A percentile compares a stretch with the other conserved stretches of the same genome.
Conservation (phyloP, 2,888 invertebrate genomes). For the Euplexia lucipara region DNA sequence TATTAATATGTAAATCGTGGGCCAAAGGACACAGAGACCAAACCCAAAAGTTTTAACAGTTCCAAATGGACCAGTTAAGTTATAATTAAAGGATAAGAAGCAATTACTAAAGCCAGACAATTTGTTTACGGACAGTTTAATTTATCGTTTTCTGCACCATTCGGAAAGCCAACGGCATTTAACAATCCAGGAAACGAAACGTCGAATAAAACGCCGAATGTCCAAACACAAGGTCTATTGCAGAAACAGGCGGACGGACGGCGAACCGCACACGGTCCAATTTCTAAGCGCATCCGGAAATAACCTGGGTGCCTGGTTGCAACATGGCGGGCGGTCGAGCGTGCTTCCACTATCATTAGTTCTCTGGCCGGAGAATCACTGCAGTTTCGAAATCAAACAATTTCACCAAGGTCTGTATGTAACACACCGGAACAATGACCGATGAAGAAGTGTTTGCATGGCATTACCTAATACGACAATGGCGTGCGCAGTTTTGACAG, state of each 20-base stretch:
- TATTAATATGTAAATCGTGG: conserved; percentile 44
- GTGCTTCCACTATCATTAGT: conserved; percentile 82
- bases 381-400: conserved; percentile 73
- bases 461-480: conserved; percentile 63
- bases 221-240: conserved; percentile 68
- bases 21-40: conserved; percentile 32
- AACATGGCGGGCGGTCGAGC: conserved; percentile 78
- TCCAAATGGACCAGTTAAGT: conserved; percentile 43
- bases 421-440: conserved; percentile 56
- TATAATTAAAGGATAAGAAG: conserved; percentile 35
- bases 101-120: conserved; percentile 30
- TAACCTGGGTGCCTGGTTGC: conserved; percentile 73
- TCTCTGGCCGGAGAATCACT: conserved; percentile 68
- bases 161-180: conserved; percentile 28
- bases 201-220: conserved; percentile 51
- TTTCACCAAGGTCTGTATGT: conserved; percentile 71
- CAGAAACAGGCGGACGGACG: conserved; percentile 64
- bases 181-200: conserved; percentile 58
- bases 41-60: conserved; percentile 51
- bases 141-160: conserved; percentile 34
- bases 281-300: conserved; percentile 82
- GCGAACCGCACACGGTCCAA: conserved; percentile 66
- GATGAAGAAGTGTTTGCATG: conserved; percentile 48
- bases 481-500: conserved; percentile 63
- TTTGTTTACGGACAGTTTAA: conserved; percentile 45